Evolutionary conservation across 2,888 invertebrate species (phyloP).

Genomic region (Harpagoxenus sublaevis): DNA sequence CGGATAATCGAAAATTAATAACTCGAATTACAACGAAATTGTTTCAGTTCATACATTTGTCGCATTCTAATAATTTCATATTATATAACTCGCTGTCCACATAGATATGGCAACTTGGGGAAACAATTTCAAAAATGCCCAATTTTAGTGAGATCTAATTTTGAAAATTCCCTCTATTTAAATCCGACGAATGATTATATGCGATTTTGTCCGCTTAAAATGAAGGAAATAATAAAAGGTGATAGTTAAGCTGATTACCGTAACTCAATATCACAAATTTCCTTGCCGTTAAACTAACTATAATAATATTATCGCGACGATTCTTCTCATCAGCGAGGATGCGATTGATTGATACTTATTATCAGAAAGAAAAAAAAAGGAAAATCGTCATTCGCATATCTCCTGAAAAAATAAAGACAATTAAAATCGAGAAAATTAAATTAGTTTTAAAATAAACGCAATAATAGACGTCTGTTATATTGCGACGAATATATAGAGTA

Average conservation of each 20-base stretch:
- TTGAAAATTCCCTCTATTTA: constrained; percentile 2
- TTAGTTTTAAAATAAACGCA: constrained; percentile 1
- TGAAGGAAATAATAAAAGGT: constrained; percentile 28
- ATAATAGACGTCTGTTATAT: neutral
- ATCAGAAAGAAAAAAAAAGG: neutral
- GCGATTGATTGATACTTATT: neutral
- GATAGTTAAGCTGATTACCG: constrained; percentile 27
- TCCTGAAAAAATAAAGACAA: neutral
- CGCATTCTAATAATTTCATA: constrained; percentile 36
- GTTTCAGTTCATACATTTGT: constrained; percentile 30
- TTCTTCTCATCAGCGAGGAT: neutral
- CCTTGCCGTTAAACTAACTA: neutral
- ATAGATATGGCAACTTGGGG: neutral
- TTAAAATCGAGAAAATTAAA: neutral
- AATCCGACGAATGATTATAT: neutral
- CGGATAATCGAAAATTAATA: constrained; percentile 47
- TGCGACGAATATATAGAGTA: neutral
- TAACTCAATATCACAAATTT: constrained; percentile 40
- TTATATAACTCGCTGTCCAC: neutral
- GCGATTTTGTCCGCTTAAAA: constrained; percentile 7
- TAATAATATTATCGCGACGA: neutral
- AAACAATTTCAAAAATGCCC: neutral
- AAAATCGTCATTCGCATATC: neutral
- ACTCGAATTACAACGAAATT: constrained; percentile 29
- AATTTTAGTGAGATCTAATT: constrained; percentile 5